Conservation (phyloP, 2,797 vertebrate genomes). For the Falco columbarius region DNA sequence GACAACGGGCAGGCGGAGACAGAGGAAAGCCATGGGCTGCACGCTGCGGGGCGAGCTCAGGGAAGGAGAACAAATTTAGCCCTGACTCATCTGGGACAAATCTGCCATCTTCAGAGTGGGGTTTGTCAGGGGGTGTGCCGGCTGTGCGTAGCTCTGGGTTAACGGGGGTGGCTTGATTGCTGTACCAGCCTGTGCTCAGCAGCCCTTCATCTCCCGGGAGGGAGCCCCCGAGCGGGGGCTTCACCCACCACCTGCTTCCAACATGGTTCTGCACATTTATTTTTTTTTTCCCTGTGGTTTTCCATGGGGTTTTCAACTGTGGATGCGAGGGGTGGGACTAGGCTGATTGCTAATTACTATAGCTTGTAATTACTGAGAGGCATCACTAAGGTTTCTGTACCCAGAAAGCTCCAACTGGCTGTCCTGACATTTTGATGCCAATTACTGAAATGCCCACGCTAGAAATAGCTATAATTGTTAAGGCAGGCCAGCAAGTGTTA, state of each 20-base stretch:
- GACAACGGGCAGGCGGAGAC: not conserved
- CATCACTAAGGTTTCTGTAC: not conserved
- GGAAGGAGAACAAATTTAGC: not conserved
- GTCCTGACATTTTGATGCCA: not conserved
- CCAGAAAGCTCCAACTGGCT: not conserved
- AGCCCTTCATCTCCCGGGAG: fast-evolving
- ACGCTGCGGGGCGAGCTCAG: fast-evolving
- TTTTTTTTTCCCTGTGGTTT: too few species aligned
- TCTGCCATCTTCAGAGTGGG: not conserved
- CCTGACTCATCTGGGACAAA: not conserved
- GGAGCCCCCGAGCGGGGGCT: not conserved
- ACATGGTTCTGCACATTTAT: fast-evolving
- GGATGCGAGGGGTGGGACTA: not conserved
- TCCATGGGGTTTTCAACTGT: not conserved
- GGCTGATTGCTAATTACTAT: not conserved
- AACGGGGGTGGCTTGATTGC: not conserved
- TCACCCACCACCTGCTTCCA: not conserved
- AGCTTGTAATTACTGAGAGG: not conserved
- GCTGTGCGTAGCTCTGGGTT: not conserved
- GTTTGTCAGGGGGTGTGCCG: fast-evolving
- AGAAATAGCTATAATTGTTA: not conserved
- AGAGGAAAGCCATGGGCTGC: not conserved
- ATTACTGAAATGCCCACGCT: not conserved
- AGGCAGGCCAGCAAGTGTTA: not conserved
- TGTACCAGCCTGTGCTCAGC: not conserved